Conservation (phyloP, 2,888 invertebrate genomes). For the Tenodera sinensis region DNA sequence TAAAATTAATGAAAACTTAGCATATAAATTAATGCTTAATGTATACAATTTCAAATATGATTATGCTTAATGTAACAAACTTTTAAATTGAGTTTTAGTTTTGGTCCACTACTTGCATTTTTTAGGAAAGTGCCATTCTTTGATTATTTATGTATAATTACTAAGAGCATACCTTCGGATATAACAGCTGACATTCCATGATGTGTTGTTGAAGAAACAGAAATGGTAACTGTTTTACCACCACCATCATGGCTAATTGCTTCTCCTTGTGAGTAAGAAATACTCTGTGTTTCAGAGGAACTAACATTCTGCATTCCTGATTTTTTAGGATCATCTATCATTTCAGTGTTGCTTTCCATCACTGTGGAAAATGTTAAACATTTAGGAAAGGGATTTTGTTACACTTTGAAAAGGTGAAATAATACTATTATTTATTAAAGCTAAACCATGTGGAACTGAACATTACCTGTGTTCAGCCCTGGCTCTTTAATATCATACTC, state of each 20-base stretch:
- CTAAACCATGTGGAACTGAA: too few relatives aligned
- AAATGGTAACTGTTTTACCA: slow-evolving; percentile 47
- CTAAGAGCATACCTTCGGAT: background rate
- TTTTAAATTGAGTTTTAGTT: background rate
- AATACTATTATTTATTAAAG: too few relatives aligned
- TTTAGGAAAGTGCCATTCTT: too few relatives aligned
- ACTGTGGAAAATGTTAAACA: background rate
- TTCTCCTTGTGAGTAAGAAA: slow-evolving; percentile 46
- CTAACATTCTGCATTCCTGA: background rate
- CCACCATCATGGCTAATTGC: slow-evolving; percentile 39
- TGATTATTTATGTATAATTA: too few relatives aligned
- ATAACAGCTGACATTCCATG: slow-evolving; percentile 51
- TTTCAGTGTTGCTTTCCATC: background rate
- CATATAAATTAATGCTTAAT: too few relatives aligned
- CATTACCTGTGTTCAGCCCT: too few relatives aligned
- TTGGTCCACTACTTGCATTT: background rate
- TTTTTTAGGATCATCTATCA: background rate
- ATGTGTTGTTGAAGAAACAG: slow-evolving; percentile 58
- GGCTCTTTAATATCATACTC: too few relatives aligned
- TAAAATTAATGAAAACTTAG: too few relatives aligned
- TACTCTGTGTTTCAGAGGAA: slow-evolving; percentile 38
- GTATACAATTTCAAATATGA: too few relatives aligned
- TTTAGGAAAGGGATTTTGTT: too few relatives aligned
- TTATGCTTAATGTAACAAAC: background rate
- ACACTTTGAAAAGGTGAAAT: too few relatives aligned